phyloP scores from a whole-genome alignment of 2,888 invertebrate genomes.

The Protodeltote pygarga region DNA sequence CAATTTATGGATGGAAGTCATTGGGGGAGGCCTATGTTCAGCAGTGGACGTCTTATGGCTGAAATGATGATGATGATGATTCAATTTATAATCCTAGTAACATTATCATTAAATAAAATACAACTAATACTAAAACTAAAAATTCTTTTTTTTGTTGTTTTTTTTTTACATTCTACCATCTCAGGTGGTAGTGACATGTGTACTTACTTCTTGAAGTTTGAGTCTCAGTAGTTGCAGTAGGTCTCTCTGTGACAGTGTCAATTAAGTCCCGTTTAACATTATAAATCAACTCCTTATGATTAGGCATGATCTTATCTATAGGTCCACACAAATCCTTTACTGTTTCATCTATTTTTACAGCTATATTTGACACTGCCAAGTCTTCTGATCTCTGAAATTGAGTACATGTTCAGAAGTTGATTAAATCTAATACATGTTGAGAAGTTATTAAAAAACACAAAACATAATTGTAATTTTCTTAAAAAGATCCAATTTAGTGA shows the following conservation, averaged over 20 bases:
- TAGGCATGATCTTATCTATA: slow-evolving; percentile 89
- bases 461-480: not conserved
- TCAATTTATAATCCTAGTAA: too few species aligned
- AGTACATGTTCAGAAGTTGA: slow-evolving; percentile 2
- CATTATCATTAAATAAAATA: too few species aligned
- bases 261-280: slow-evolving; percentile 89
- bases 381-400: slow-evolving; percentile 82
- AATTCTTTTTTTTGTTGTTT: too few species aligned
- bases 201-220: slow-evolving; percentile 72
- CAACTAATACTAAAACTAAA: too few species aligned
- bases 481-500: too few species aligned
- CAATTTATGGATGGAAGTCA: too few species aligned
- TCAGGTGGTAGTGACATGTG: too few species aligned
- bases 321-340: slow-evolving; percentile 86
- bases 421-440: slow-evolving; percentile 4
- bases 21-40: too few species aligned
- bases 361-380: slow-evolving; percentile 88
- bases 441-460: not conserved
- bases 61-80: too few species aligned
- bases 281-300: slow-evolving; percentile 87
- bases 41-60: too few species aligned
- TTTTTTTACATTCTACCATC: too few species aligned
- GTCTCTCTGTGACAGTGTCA: slow-evolving; percentile 85
- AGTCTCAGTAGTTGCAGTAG: slow-evolving; percentile 80
- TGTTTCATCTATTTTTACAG: slow-evolving; percentile 85